These are phyloP conservation scores for Tautogolabrus adspersus DNA, from an alignment of 2,113 vertebrate genomes.

Conservation along the genomic window DNA sequence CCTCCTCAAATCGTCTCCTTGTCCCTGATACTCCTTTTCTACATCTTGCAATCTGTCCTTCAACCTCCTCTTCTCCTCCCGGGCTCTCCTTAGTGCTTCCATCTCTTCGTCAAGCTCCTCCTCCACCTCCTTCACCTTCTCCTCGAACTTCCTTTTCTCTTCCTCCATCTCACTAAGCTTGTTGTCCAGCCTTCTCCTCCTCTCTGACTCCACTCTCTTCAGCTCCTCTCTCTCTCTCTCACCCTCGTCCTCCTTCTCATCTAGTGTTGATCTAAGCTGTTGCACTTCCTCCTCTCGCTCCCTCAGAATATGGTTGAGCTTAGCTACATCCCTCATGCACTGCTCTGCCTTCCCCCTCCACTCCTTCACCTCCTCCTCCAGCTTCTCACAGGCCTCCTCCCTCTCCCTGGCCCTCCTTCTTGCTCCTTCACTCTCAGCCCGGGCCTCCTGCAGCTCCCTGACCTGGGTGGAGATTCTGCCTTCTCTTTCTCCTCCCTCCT, in stretches of 20 bases:
- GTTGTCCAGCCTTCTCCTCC: conserved; percentile 29
- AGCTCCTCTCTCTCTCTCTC: conserved; percentile 47
- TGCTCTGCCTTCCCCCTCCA: conserved; percentile 37
- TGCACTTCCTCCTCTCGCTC: conserved; percentile 49
- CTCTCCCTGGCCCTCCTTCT: conserved; percentile 33
- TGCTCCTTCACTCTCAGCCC: background rate
- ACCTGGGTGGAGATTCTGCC: conserved; percentile 37
- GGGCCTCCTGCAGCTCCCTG: conserved; percentile 36
- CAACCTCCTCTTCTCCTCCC: conserved; percentile 43
- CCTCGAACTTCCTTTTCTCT: conserved; percentile 38
- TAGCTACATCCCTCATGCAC: conserved; percentile 14
- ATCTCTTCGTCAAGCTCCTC: conserved; percentile 22
- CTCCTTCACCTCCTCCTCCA: conserved; percentile 63
- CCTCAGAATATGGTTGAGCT: conserved; percentile 39
- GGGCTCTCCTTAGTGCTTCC: conserved; percentile 16
- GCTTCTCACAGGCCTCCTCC: conserved; percentile 25
- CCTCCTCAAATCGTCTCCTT: conserved; percentile 56
- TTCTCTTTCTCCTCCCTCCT: conserved; percentile 43
- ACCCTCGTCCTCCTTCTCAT: conserved; percentile 50
- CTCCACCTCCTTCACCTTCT: conserved; percentile 24
- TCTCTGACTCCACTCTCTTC: conserved; percentile 36
- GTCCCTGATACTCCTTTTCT: conserved; percentile 31
- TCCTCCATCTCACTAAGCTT: conserved; percentile 24
- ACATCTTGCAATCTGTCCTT: conserved; percentile 13
- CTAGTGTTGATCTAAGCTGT: conserved; percentile 28